Percentiles rank a stretch among this genome's conserved stretches.
Evolutionary conservation across 2,888 invertebrate genomes (phyloP).

Genomic region (Calliscelio sp.): DNA sequence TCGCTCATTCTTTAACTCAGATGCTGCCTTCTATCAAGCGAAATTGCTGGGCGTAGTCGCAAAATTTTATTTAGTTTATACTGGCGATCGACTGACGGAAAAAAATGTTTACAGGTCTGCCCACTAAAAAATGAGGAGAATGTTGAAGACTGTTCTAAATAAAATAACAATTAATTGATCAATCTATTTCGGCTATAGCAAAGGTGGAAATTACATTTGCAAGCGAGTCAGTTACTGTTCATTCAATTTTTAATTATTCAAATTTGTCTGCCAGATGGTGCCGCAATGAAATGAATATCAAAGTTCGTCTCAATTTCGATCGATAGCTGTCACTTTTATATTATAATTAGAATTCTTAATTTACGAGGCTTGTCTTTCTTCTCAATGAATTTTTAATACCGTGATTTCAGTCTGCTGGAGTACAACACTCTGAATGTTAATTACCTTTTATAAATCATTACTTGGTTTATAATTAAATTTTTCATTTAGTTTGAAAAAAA

Average conservation of each 20-base stretch:
- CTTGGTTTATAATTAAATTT: no score
- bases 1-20: constrained; percentile 52
- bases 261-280: constrained; percentile 42
- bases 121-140: no score
- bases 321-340: constrained; percentile 48
- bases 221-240: constrained; percentile 12
- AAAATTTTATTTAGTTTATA: constrained; percentile 44
- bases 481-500: no score
- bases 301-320: constrained; percentile 46
- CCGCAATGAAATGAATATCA: constrained; percentile 30
- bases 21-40: constrained; percentile 55
- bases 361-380: constrained; percentile 24
- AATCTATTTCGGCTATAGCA: no score
- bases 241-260: constrained; percentile 51
- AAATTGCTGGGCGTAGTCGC: constrained; percentile 58
- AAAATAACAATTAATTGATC: no score
- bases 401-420: constrained; percentile 6
- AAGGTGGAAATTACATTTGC: not conserved
- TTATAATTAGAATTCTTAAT: constrained; percentile 49
- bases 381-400: constrained; percentile 45
- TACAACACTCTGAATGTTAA: constrained; percentile 26
- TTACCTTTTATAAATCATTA: no score
- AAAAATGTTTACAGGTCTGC: constrained; percentile 1
- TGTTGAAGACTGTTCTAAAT: no score
- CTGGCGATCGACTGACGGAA: not conserved